Percentiles rank a stretch among this genome's conserved stretches.
Conservation (phyloP, 1,140 invertebrate genomes). For the Brachionus paranguensis region DNA sequence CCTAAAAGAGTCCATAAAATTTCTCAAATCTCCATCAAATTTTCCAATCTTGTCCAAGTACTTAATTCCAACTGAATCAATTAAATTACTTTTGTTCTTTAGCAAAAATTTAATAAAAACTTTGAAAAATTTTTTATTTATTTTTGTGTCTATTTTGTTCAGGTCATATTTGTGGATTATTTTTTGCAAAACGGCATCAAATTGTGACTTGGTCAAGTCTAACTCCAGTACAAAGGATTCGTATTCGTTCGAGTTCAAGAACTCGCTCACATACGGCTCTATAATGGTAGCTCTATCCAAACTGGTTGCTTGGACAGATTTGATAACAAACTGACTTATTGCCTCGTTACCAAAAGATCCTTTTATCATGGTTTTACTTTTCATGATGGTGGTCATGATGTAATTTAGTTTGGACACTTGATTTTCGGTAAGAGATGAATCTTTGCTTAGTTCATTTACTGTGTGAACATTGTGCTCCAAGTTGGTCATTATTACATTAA, state of each 20-base stretch:
- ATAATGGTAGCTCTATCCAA: neutral
- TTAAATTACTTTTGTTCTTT: neutral
- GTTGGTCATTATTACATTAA: neutral
- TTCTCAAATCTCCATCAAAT: neutral
- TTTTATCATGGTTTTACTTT: neutral
- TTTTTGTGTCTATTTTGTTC: neutral
- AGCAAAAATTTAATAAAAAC: neutral
- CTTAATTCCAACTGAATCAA: neutral
- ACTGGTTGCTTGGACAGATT: neutral
- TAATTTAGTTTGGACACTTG: neutral
- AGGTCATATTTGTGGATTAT: neutral
- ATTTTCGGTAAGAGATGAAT: neutral
- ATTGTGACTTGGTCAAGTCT: neutral
- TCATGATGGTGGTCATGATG: neutral
- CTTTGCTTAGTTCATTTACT: neutral
- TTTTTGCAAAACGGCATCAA: neutral
- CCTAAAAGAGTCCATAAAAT: neutral
- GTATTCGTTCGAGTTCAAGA: neutral
- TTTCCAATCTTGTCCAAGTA: neutral
- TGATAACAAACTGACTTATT: neutral
- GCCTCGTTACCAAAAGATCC: neutral
- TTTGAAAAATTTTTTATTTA: constrained; percentile 20
- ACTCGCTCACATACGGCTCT: neutral
- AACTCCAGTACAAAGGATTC: neutral
- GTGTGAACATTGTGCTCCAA: neutral